Evolutionary conservation across 2,113 vertebrate genomes (phyloP), one percentile per base, ranked within the genome.

Genomic region (Bungarus multicinctus): DNA sequence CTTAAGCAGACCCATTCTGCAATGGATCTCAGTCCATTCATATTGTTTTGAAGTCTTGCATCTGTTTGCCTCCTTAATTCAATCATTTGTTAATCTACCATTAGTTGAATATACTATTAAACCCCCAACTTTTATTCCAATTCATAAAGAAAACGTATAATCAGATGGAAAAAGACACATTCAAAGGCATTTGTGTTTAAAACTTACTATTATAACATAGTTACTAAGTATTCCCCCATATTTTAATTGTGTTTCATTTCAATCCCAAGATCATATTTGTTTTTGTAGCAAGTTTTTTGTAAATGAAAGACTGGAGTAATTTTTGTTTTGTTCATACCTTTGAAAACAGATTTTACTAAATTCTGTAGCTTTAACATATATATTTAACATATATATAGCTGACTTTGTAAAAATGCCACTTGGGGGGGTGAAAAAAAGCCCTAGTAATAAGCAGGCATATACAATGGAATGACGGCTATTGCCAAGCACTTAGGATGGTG

Each of bases 1-100:
- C 52, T 94, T 88, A 94, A 95, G 91, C 52, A 58, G 34, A n/a
- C 34, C 89, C 18, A 81, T 39, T 88, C 52, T 85, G 92, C 50
- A 95, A 86, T 57, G 91, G 90, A 69, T 91, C 90, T 34, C 92
- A 93, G 93, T 90, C 88, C 45, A 94, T 93, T 94, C 25, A 85
- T 87, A n/a, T 1, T 54, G 11, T 92, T 90, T 60, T 94, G 95
- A 93, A 54, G 64, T 93, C 93, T 55, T 4, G 74, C 58, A 34
- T 90, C 30, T 90, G 87, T 91, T 91, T 88, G 58, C 74, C 43
- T 55, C 52, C 57, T 90, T 93, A 39, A 86, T 53, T 53, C n/a
- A 89, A 90, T 94, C 92, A 74, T 11, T 93, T 93, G 55, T 86
- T 89, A 91, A 91, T 52, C 89, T 58, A 43, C 92, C 54, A 52